Evolutionary conservation across 2,113 vertebrate genomes (phyloP).

Genomic region (Caretta caretta): DNA sequence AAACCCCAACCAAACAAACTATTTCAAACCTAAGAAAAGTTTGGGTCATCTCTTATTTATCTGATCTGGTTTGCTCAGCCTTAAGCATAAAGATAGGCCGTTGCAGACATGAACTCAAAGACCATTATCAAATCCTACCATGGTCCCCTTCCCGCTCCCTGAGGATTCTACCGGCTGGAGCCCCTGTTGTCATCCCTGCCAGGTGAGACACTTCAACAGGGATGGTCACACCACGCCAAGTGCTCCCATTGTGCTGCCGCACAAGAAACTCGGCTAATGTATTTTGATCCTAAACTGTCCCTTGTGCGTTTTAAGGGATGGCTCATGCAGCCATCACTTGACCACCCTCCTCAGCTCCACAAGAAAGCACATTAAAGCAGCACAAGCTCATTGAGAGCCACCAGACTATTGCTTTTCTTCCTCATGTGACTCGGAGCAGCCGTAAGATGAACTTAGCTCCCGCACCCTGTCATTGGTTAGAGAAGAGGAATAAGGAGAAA

Average conservation of each 20-base stretch:
- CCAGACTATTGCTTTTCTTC: not conserved
- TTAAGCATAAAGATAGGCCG: not conserved
- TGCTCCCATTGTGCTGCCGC: not conserved
- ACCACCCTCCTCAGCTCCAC: not conserved
- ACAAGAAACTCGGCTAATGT: not conserved
- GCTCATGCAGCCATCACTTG: too few species aligned
- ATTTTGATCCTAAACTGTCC: not conserved
- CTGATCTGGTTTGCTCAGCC: not conserved
- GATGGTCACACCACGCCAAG: fast-evolving
- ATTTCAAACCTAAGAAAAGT: not conserved
- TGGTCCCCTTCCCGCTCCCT: not conserved
- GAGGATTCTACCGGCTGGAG: not conserved
- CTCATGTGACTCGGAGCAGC: not conserved
- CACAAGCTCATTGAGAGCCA: not conserved
- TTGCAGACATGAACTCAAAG: not conserved
- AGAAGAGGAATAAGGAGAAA: slow-evolving; percentile 12
- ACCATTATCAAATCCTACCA: not conserved
- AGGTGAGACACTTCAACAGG: not conserved
- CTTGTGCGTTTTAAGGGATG: fast-evolving
- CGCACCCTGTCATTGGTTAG: not conserved
- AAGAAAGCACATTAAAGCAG: not conserved
- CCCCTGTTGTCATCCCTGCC: not conserved
- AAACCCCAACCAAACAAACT: not conserved
- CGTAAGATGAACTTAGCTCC: not conserved
- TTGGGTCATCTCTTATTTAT: not conserved